Base-by-base conservation (phyloP, 2,797 vertebrate genomes). In the Enoplosus armatus region DNA sequence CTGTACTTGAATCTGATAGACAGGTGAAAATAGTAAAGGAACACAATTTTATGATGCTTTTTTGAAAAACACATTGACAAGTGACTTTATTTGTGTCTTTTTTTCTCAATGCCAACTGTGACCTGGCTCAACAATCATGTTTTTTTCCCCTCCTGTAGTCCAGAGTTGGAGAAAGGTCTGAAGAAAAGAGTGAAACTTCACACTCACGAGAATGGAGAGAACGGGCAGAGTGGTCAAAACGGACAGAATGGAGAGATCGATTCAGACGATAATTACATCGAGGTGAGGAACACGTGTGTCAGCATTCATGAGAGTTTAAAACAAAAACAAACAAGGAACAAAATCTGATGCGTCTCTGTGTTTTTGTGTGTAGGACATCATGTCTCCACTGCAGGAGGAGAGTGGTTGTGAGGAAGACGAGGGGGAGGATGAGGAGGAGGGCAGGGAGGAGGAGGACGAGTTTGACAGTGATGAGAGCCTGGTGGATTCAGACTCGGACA, bases 351-450 rank as follows among this genome's bases (percentile, higher is more conserved):
- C 26, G 2, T 51, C 12, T 26, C 67, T 31, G 27, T 84, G 35
- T 82, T 7, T 79, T 4, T 84, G n/a, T 74, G 37, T 80, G 58
- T 55, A 95, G 94, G 93, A 95, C 78, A 88, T 93, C 79, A 94
- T 96, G 94, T 96, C 94, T 80, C 88, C 90, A 3, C 91, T 98
- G 93, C 97, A 97, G 90, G 97, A 98, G 82, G 98, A 99, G 92
- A 99, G 97, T 0, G 97, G 97, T 73, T 98, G 97, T 82, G 98
- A 99, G 54, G 98, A 97, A 48, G 97, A 98, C 12, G 97, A 97
- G 72, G 97, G 96, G 54, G 97, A 95, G 35, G 94, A 95, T 0
- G 94, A 95, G 45, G 97, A 98, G 76, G 97, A 98, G 8, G 97
- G 97, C 62, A 95, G 96, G 79, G 92, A 94, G 65, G 95, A 95